Conservation (phyloP, 2,797 vertebrate genomes). For the Hipposideros larvatus region DNA sequence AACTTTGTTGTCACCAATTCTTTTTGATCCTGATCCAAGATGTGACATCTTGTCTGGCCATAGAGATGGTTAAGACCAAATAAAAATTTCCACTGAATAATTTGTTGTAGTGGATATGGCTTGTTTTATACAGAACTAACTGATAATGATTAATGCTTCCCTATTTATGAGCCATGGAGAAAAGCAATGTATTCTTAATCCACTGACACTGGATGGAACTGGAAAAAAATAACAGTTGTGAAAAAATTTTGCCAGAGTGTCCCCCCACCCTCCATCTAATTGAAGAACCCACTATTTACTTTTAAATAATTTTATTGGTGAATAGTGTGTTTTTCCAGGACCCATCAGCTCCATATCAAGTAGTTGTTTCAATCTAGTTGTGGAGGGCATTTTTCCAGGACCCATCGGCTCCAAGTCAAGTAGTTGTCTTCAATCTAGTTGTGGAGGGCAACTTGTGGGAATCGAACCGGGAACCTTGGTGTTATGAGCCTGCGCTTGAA, state of each 20-base stretch:
- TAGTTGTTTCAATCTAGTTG: too few species aligned
- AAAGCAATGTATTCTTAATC: constrained; percentile 52
- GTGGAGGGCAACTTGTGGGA: too few species aligned
- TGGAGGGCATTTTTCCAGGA: too few species aligned
- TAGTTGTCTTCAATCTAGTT: too few species aligned
- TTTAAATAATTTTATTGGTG: too few species aligned
- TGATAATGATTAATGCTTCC: constrained; percentile 53
- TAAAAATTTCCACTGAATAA: constrained; percentile 9
- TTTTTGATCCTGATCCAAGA: not conserved
- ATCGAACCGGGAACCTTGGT: too few species aligned
- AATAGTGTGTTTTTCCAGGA: too few species aligned
- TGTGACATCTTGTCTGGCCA: not conserved
- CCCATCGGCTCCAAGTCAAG: too few species aligned
- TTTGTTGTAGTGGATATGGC: constrained; percentile 30
- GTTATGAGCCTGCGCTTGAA: too few species aligned
- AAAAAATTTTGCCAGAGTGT: not conserved
- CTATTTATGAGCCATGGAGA: constrained; percentile 44
- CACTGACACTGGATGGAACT: constrained; percentile 12
- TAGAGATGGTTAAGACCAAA: not conserved
- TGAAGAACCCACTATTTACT: not conserved
- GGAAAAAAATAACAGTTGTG: constrained; percentile 31
- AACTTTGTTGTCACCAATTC: not conserved
- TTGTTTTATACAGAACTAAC: constrained; percentile 47
- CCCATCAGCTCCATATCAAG: too few species aligned
- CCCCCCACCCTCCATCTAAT: not conserved